Conservation (phyloP, 2,888 invertebrate genomes). For the Nomada flava region DNA sequence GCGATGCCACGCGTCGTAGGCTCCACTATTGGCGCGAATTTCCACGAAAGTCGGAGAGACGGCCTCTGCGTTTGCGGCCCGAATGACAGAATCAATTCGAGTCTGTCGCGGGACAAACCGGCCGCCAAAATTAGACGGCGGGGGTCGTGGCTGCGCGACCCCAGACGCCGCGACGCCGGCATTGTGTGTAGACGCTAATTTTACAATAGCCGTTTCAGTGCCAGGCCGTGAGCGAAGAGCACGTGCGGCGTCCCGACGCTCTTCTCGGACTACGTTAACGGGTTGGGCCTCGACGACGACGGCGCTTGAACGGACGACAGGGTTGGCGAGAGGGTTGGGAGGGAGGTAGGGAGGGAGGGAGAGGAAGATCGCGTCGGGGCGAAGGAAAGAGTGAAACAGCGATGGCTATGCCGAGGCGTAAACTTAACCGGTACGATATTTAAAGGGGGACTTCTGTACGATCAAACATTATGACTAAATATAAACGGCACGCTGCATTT, state of each 20-base stretch:
- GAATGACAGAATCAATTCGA: conserved; percentile 71
- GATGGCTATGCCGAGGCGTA: conserved; percentile 51
- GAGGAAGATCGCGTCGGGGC: neutral
- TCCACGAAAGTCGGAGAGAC: conserved; percentile 69
- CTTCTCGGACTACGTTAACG: conserved; percentile 55
- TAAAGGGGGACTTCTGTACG: conserved; percentile 53
- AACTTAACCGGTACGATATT: conserved; percentile 61
- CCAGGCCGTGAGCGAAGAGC: conserved; percentile 65
- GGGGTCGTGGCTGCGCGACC: conserved; percentile 81
- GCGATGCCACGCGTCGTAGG: conserved; percentile 74
- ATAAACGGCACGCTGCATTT: conserved; percentile 58
- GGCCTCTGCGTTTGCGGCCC: conserved; percentile 57
- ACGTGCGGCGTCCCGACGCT: conserved; percentile 65
- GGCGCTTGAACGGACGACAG: conserved; percentile 37
- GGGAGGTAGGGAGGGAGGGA: neutral
- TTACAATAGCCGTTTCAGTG: conserved; percentile 80
- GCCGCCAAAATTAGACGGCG: conserved; percentile 80
- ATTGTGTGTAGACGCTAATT: conserved; percentile 84
- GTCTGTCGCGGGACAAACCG: conserved; percentile 59
- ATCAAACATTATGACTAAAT: conserved; percentile 68
- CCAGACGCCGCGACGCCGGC: conserved; percentile 75
- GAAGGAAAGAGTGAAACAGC: conserved; percentile 18
- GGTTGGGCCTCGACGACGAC: conserved; percentile 47
- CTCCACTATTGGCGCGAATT: conserved; percentile 66
- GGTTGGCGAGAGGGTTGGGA: conserved; percentile 1